Conservation (phyloP, 2,888 invertebrate species). For the Hipparchia semele region DNA sequence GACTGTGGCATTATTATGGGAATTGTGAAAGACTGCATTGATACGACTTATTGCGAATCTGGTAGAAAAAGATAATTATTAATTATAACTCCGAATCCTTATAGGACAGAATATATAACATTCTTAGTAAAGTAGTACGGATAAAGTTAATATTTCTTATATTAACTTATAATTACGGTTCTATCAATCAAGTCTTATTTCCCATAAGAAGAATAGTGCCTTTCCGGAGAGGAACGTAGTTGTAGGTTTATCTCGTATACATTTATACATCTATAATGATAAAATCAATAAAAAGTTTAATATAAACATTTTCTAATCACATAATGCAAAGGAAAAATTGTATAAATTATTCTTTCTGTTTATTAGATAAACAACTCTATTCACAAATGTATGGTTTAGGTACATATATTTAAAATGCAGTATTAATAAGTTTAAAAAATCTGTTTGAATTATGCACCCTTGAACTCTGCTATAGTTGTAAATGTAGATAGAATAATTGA, state of each 20-base stretch:
- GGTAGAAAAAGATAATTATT: constrained; percentile 1
- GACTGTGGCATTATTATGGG: constrained; percentile 26
- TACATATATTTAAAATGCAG: constrained; percentile 1
- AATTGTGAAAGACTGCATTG: constrained; percentile 38
- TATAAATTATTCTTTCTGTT: constrained; percentile 6
- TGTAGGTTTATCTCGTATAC: constrained; percentile 33
- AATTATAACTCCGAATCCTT: neutral
- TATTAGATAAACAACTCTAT: constrained; percentile 6
- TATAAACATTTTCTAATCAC: constrained; percentile 13
- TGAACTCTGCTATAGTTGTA: constrained; percentile 19
- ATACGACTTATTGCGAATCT: constrained; percentile 22
- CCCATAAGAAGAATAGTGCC: constrained; percentile 75
- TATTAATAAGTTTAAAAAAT: constrained; percentile 42
- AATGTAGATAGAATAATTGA: constrained; percentile 61
- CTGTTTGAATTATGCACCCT: constrained; percentile 34
- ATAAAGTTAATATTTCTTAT: neutral
- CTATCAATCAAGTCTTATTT: constrained; percentile 34
- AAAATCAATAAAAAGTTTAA: constrained; percentile 15
- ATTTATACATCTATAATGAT: constrained; percentile 26
- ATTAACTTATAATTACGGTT: constrained; percentile 3
- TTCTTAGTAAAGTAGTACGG: neutral
- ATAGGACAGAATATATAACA: neutral
- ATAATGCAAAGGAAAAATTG: neutral
- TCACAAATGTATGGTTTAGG: neutral
- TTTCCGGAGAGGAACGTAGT: constrained; percentile 53